Evolutionary conservation across 2,888 invertebrate genomes (phyloP), one percentile per base, ranked within the genome.

Genomic region (Conistra vaccinii): DNA sequence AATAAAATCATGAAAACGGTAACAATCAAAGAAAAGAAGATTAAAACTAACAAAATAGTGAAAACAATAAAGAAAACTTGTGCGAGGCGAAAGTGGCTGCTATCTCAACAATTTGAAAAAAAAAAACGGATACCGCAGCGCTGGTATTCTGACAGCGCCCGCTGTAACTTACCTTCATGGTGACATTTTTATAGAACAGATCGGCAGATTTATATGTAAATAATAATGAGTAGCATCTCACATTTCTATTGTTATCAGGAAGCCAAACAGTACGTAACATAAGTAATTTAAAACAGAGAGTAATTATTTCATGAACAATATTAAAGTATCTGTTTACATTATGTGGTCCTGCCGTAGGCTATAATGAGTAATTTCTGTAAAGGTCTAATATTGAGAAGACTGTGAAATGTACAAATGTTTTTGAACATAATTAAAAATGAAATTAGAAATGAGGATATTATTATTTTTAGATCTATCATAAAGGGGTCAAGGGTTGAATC

Each of bases 291-390:
- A 70, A 70, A 70, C 39, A 32, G 20, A 39, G 20, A n/a, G 29
- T 35, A 17, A 65, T 29, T n/a, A 45, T 42, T 55, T 42, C 42
- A 71, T 29, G 17, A 51, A 60, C 23, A 45, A 26, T 57, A 17
- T n/a, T 2, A 4, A 63, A 26, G n/a, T 65, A 65, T 51, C 26
- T 29, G 29, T 63, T 76, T 60, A 60, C 42, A 14, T 39, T n/a
- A 67, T 26, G 35, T 35, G 17, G 32, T 42, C 7, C n/a, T 35
- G 9, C n/a, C n/a, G 61, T 9, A n/a, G 61, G 23, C 23, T 35
- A 7, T 29, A 67, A 72, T 69, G 65, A 76, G 39, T 58, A 26
- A 35, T 35, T 26, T 55, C 32, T 58, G 14, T 58, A 62, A 78
- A 65, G 45, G 55, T 10, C 1, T 35, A 5, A 26, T 26, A 39